Conservation (phyloP, 2,888 invertebrate species). For the Endomychus coccineus region DNA sequence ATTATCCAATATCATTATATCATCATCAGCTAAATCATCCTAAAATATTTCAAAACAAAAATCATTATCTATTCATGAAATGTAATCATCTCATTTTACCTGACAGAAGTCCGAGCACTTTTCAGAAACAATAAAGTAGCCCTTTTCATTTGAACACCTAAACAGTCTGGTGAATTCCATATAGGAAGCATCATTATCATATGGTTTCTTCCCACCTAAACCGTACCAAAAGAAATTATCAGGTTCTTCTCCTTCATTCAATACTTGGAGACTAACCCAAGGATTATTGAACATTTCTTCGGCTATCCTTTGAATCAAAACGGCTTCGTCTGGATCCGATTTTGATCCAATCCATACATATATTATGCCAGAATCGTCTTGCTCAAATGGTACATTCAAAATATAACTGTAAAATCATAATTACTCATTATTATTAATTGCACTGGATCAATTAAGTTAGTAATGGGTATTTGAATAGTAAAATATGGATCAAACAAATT, state of each 20-base stretch:
- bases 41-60: too few relatives aligned
- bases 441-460: neutral
- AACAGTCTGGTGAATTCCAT: constrained; percentile 92
- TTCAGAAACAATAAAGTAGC: constrained; percentile 97
- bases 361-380: constrained; percentile 80
- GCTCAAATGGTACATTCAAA: constrained; percentile 86
- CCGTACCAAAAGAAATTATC: constrained; percentile 99
- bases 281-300: constrained; percentile 85
- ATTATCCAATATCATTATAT: constrained; percentile 98
- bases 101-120: constrained; percentile 98
- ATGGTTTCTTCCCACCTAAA: constrained; percentile 82
- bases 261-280: constrained; percentile 68
- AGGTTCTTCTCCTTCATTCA: constrained; percentile 92
- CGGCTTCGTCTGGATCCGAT: constrained; percentile 76
- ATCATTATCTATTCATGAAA: too few relatives aligned
- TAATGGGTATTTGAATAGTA: too few relatives aligned
- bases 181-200: constrained; percentile 82
- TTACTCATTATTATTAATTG: constrained; percentile 1
- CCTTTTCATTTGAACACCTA: constrained; percentile 98
- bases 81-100: too few relatives aligned
- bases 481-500: too few relatives aligned
- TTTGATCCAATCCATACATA: constrained; percentile 93
- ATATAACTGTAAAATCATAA: constrained; percentile 74
- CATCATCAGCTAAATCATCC: constrained; percentile 98
- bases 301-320: constrained; percentile 84